Conservation (phyloP, 2,888 invertebrate genomes). For the Tanytarsus gracilentus region DNA sequence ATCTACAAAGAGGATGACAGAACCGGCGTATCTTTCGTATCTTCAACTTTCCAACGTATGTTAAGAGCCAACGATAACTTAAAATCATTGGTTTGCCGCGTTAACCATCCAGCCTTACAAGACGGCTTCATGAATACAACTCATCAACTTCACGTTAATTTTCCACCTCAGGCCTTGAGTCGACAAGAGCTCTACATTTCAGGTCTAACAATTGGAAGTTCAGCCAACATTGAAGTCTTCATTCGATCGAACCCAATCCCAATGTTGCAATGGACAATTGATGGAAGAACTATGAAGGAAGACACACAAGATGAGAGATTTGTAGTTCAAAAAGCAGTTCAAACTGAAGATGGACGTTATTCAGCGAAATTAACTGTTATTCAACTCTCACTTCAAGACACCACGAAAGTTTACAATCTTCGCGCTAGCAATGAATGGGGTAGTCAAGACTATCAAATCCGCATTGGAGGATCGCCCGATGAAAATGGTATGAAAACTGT, state of each 20-base stretch:
- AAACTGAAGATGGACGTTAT: slow-evolving; percentile 56
- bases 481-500: slow-evolving; percentile 53
- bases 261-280: slow-evolving; percentile 57
- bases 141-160: slow-evolving; percentile 48
- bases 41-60: slow-evolving; percentile 52
- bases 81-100: slow-evolving; percentile 55
- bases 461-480: slow-evolving; percentile 59
- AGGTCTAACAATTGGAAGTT: slow-evolving; percentile 61
- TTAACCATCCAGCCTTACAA: slow-evolving; percentile 49
- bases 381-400: slow-evolving; percentile 63
- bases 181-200: slow-evolving; percentile 52
- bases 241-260: slow-evolving; percentile 65
- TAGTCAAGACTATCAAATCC: slow-evolving; percentile 52
- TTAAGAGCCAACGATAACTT: slow-evolving; percentile 58
- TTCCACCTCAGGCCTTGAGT: slow-evolving; percentile 53
- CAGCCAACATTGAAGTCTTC: slow-evolving; percentile 64
- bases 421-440: slow-evolving; percentile 62
- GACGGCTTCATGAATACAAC: slow-evolving; percentile 37
- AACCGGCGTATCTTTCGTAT: slow-evolving; percentile 3
- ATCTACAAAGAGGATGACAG: neutral
- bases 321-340: slow-evolving; percentile 38
- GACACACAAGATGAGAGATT: slow-evolving; percentile 42
- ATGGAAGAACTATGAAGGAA: slow-evolving; percentile 48
- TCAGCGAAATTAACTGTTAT: slow-evolving; percentile 58
- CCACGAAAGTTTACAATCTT: slow-evolving; percentile 60